phyloP scores from a whole-genome alignment of 2,113 vertebrate species.

The Carollia perspicillata region DNA sequence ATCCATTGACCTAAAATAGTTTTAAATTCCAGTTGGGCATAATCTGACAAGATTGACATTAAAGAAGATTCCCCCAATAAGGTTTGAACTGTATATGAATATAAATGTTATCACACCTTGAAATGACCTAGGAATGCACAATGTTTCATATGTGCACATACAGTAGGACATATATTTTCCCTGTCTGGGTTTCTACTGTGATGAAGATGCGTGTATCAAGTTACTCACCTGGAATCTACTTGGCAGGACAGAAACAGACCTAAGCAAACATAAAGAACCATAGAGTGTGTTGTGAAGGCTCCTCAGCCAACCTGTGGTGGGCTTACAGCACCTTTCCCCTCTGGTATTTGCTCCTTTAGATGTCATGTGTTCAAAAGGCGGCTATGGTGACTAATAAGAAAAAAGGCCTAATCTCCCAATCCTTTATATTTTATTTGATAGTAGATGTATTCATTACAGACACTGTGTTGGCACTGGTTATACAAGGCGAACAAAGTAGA shows the following conservation, averaged over 20 bases:
- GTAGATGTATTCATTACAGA: not conserved
- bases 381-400: not conserved
- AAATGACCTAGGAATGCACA: not conserved
- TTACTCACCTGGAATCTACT: not conserved
- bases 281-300: not conserved
- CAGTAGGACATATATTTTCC: not conserved
- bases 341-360: not conserved
- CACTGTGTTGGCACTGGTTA: not conserved
- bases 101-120: not conserved
- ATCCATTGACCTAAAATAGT: not conserved
- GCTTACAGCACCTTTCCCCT: not conserved
- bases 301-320: not conserved
- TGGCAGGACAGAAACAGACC: conserved; percentile 4
- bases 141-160: not conserved
- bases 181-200: not conserved
- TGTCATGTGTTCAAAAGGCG: not conserved
- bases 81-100: not conserved
- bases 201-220: not conserved
- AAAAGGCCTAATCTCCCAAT: not conserved
- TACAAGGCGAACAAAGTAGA: not conserved
- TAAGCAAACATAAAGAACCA: not conserved
- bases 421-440: conserved; percentile 10
- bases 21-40: not conserved
- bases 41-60: conserved; percentile 11
- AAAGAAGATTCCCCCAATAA: not conserved